Base-by-base conservation (phyloP, 2,113 vertebrate genomes). In the Gobiocypris rarus region DNA sequence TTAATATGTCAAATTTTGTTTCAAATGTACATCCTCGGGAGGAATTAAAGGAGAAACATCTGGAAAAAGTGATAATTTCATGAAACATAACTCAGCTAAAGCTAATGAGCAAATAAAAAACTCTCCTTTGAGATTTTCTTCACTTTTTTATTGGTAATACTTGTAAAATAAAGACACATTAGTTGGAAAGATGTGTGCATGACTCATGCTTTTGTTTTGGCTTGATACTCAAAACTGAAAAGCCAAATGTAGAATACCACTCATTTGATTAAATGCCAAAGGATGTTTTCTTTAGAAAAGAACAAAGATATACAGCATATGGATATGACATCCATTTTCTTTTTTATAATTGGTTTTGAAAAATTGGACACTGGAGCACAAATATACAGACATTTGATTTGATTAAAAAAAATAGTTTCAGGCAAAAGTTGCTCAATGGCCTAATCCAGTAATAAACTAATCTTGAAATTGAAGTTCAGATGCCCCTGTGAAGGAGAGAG, bases 261-360 rank as follows among this genome's bases (percentile, higher is more conserved):
- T 45, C 7, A 17, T 61, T 77, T 78, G 24, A 78, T 26, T 19
- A 79, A 63, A 61, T 26, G n/a, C 54, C 38, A 9, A 79, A 28
- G n/a, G 38, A 61, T 78, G 4, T 61, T 78, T 78, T 78, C 58
- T 61, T 61, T 45, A 45, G 28, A 59, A 41, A 14, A 78, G 56
- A 17, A 22, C 8, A 26, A 61, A 63, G n/a, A 78, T 9, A 75
- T 26, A 15, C 22, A 78, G 56, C 22, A 43, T 26, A 45, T 15
- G 26, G 3, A 59, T 45, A 78, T 59, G 13, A 17, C 56, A 63
- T 79, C 24, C 56, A 19, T 28, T 79, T 78, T 78, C 56, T 26
- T 45, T 2, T 61, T 63, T 24, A 73, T 63, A 79, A 79, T 79
- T 79, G 76, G 38, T 63, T 79, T 77, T 63, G 76, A 79, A 45